Evolutionary conservation across 2,797 vertebrate genomes (phyloP).

Genomic region (Neosilurus hyrtlii): DNA sequence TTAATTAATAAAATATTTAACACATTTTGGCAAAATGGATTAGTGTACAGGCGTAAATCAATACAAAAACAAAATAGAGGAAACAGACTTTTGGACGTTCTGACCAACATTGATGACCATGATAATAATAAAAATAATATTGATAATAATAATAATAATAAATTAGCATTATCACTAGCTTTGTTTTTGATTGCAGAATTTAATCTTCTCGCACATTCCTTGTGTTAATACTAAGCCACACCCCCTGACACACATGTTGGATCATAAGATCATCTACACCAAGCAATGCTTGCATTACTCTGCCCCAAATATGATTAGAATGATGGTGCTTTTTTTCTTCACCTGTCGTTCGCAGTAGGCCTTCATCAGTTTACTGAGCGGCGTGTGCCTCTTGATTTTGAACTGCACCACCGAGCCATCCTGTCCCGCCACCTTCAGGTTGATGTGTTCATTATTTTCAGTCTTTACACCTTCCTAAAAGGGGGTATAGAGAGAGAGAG

Average conservation of each 20-base stretch:
- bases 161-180: not conserved
- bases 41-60: not conserved
- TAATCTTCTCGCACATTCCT: not conserved
- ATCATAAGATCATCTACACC: not conserved
- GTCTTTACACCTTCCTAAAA: conserved; percentile 84
- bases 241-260: not conserved
- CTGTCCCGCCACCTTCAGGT: conserved; percentile 88
- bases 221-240: not conserved
- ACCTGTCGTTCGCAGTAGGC: conserved; percentile 92
- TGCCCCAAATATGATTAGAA: not conserved
- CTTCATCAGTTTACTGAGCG: conserved; percentile 91
- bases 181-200: not conserved
- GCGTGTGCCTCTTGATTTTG: conserved; percentile 89
- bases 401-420: conserved; percentile 91
- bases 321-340: no score
- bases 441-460: conserved; percentile 86
- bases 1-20: not conserved
- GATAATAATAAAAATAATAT: no score
- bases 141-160: not conserved
- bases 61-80: not conserved
- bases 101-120: no score
- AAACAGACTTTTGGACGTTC: not conserved
- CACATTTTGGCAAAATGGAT: not conserved
- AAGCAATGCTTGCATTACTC: not conserved
- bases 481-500: not conserved